A percentile compares a stretch with the other conserved stretches of the same genome.
phyloP scores from a whole-genome alignment of 2,797 vertebrate species.

The Buphagus erythrorhynchus region DNA sequence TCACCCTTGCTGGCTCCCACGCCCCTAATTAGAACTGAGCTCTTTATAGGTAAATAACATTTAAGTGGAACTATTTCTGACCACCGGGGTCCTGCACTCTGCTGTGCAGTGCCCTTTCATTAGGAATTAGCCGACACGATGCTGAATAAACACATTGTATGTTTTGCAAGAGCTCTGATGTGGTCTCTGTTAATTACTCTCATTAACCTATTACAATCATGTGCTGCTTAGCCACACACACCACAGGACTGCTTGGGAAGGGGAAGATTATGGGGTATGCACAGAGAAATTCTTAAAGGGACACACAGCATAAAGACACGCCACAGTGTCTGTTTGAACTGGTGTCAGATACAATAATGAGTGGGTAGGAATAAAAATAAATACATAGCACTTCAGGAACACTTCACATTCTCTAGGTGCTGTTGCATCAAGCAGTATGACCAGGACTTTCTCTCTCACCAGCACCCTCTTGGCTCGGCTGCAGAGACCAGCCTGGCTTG shows the following conservation, averaged over 20 bases:
- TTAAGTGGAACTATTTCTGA: constrained; percentile 66
- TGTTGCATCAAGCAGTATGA: not conserved
- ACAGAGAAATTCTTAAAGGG: not conserved
- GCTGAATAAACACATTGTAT: constrained; percentile 62
- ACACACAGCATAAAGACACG: not conserved
- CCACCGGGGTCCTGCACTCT: constrained; percentile 21
- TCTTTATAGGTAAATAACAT: constrained; percentile 60
- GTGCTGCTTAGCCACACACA: not conserved
- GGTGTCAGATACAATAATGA: constrained; percentile 20
- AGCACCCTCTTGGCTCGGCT: not conserved
- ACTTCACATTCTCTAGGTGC: not conserved
- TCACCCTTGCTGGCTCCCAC: constrained; percentile 34
- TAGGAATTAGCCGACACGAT: constrained; percentile 44
- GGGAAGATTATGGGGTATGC: not conserved
- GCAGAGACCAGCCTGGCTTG: not conserved
- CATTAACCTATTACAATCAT: constrained; percentile 40
- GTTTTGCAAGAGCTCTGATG: constrained; percentile 56
- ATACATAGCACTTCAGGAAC: not conserved
- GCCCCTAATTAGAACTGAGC: constrained; percentile 58
- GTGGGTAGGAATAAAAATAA: constrained; percentile 16
- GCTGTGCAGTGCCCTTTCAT: constrained; percentile 56
- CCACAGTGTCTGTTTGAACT: not conserved
- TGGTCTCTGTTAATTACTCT: constrained; percentile 57
- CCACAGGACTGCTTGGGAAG: constrained; percentile 28
- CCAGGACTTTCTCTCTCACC: not conserved